These are phyloP conservation scores for Grallaria varia DNA, from an alignment of 2,113 vertebrate species.

Conservation along the genomic window DNA sequence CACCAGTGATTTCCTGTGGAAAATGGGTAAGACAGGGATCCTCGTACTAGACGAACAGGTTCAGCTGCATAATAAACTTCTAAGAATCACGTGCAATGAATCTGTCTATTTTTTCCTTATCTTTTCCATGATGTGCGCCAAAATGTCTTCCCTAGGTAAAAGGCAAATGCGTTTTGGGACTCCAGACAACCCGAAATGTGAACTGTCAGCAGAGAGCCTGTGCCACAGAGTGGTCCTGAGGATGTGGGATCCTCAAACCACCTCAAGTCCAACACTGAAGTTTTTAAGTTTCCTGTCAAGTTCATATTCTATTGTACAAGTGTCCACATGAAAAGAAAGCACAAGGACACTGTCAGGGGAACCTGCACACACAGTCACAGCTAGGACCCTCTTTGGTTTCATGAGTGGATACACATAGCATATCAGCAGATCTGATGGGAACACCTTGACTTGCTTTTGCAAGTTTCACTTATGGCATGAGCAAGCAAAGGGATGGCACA, in stretches of 20 bases:
- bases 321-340: background rate
- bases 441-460: background rate
- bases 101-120: background rate
- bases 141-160: background rate
- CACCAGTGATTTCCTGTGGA: background rate
- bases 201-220: background rate
- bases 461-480: background rate
- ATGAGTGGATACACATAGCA: background rate
- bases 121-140: background rate
- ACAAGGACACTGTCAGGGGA: background rate
- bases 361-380: rapidly evolving
- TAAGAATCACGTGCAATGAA: background rate
- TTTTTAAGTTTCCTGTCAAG: background rate
- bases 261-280: background rate
- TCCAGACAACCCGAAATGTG: background rate
- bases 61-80: background rate
- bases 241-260: rapidly evolving
- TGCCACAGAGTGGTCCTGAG: background rate
- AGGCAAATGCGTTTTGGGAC: background rate
- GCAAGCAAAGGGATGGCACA: background rate
- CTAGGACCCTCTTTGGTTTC: background rate
- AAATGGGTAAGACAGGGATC: background rate
- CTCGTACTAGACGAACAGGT: rapidly evolving
- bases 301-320: background rate
- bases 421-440: background rate